Base-by-base conservation (phyloP, 2,113 vertebrate species). In the Datnioides undecimradiatus region DNA sequence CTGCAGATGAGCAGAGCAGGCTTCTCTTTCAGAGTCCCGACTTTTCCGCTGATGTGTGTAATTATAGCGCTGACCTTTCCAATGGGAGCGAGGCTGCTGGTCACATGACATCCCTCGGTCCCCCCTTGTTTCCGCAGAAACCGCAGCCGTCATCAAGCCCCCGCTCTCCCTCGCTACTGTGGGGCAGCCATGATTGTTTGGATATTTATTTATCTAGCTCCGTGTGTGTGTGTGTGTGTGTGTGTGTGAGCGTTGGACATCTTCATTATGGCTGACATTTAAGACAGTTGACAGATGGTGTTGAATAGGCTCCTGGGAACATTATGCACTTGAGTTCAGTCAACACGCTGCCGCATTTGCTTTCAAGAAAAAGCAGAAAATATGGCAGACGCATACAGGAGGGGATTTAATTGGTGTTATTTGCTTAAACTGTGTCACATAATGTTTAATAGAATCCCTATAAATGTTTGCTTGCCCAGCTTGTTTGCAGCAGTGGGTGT, bases 1-100 rank as follows among this genome's bases (percentile, higher is more conserved):
- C 80, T 83, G 68, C 83, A 88, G 87, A 90, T 73, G 80, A 87
- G 85, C 73, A 62, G 73, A 85, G 76, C 89, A 85, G 82, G 51
- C 85, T 71, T 65, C 65, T 43, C 38, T 64, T 71, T 76, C 71
- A 48, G 52, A 79, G 67, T 88, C 82, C 78, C 49, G 14, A 74
- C 79, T 93, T 93, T 93, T 91, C 90, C 86, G 72, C 91, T 87
- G 89, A 88, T 84, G 91, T 90, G 88, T 90, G 81, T 94, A 94
- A 93, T 94, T 92, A 91, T 92, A 93, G 92, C 68, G 11, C 34
- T 90, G 90, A 87, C 88, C 88, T 90, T 93, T 93, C 85, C 88
- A 92, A 80, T 82, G 68, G 86, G 73, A 90, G 76, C 49, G 45
- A 79, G 82, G 69, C 45, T 19, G 62, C 72, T 36, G 80, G 64